A percentile compares a stretch with the other conserved stretches of the same genome.
Conservation (phyloP, 1,140 invertebrate genomes). For the Zaprionus taronus region DNA sequence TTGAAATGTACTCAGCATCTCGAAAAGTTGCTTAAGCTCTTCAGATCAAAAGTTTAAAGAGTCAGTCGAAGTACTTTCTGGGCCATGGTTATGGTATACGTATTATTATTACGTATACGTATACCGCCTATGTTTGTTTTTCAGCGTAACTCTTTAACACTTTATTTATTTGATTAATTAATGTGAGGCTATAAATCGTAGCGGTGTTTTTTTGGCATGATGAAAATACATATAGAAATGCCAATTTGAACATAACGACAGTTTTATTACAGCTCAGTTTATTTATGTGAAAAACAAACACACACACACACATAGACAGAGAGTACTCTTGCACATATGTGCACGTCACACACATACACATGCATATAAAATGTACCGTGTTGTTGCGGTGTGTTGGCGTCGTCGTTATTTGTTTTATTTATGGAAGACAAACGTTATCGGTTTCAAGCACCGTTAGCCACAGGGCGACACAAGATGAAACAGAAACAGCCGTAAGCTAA, state of each 20-base stretch:
- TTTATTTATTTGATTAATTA: background rate
- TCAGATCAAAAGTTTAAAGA: conserved; percentile 1
- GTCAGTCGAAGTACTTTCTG: background rate
- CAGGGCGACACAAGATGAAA: conserved; percentile 29
- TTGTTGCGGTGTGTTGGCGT: conserved; percentile 1
- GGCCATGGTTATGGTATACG: background rate
- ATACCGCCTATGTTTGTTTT: background rate
- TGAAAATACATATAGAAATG: background rate
- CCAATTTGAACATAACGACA: background rate
- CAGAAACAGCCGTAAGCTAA: conserved; percentile 25
- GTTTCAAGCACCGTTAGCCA: conserved; percentile 38
- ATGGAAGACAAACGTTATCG: conserved; percentile 70
- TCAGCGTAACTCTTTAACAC: background rate
- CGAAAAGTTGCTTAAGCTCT: background rate
- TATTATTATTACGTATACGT: background rate
- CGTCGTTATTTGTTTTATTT: conserved; percentile 57
- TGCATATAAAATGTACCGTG: background rate
- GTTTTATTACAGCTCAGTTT: conserved; percentile 18
- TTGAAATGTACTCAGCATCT: background rate
- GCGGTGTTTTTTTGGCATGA: background rate
- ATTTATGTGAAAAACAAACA: conserved; percentile 24
- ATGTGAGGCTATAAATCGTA: background rate
- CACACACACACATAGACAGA: background rate
- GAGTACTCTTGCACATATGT: background rate
- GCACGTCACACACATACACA: background rate